phyloP scores from a whole-genome alignment of 2,113 vertebrate species.

The Scartelaos histophorus region DNA sequence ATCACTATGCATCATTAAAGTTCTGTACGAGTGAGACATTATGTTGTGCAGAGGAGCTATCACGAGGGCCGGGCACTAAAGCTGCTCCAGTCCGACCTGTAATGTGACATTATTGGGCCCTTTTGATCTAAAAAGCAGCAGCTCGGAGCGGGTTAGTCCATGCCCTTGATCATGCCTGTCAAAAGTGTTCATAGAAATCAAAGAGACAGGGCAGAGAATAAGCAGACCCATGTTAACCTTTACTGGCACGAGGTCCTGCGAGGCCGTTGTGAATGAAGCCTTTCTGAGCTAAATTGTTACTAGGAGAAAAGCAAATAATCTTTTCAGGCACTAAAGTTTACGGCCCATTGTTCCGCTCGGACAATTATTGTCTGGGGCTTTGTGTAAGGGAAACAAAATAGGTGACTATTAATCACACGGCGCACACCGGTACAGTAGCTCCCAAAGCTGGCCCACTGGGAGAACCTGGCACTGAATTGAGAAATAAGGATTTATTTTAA shows the following conservation, averaged over 20 bases:
- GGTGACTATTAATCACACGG: slow-evolving; percentile 41
- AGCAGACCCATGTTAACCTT: slow-evolving; percentile 51
- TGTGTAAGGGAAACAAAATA: slow-evolving; percentile 35
- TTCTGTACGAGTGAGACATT: slow-evolving; percentile 14
- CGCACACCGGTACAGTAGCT: slow-evolving; percentile 1
- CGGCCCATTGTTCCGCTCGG: slow-evolving; percentile 21
- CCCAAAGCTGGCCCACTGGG: neutral
- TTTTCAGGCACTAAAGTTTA: slow-evolving; percentile 17
- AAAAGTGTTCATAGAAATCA: slow-evolving; percentile 52
- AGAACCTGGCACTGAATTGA: slow-evolving; percentile 2
- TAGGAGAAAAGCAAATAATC: slow-evolving; percentile 34
- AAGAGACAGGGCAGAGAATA: slow-evolving; percentile 54
- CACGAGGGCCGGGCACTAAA: slow-evolving; percentile 59
- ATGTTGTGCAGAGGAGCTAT: slow-evolving; percentile 43
- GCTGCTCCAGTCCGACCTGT: slow-evolving; percentile 67
- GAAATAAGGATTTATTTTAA: neutral
- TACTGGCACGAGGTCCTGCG: slow-evolving; percentile 36
- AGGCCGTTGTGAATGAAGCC: slow-evolving; percentile 44
- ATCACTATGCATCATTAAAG: slow-evolving; percentile 19
- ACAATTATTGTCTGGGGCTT: slow-evolving; percentile 27
- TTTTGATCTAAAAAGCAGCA: slow-evolving; percentile 71
- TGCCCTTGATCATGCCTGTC: slow-evolving; percentile 69
- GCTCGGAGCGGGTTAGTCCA: slow-evolving; percentile 64
- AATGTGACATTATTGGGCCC: slow-evolving; percentile 65
- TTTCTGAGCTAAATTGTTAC: slow-evolving; percentile 23